Conservation (phyloP, 2,888 invertebrate genomes). For the Macroteleia sp. region DNA sequence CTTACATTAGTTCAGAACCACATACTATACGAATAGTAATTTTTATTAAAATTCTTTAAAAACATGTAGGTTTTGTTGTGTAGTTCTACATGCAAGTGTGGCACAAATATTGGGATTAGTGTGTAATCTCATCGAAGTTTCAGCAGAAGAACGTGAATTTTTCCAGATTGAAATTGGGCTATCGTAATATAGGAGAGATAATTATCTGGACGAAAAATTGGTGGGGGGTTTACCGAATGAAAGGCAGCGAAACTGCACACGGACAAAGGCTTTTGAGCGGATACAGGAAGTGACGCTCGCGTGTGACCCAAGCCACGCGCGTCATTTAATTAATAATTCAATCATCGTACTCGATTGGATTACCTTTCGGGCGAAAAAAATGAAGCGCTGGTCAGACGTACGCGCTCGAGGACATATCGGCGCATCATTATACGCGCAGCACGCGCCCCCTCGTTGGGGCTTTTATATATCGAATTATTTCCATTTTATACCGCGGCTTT, state of each 20-base stretch:
- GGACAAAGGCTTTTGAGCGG: slow-evolving; percentile 48
- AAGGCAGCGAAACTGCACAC: slow-evolving; percentile 24
- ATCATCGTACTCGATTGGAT: slow-evolving; percentile 82
- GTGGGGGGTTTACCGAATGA: slow-evolving; percentile 9
- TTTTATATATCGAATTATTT: slow-evolving; percentile 76
- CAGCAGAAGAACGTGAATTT: slow-evolving; percentile 12
- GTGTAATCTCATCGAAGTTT: slow-evolving; percentile 1
- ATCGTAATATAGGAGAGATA: slow-evolving; percentile 16
- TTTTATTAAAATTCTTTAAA: too few relatives aligned
- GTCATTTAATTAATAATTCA: slow-evolving; percentile 83
- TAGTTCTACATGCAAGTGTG: too few relatives aligned
- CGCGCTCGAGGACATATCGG: slow-evolving; percentile 63
- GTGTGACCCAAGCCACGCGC: slow-evolving; percentile 76
- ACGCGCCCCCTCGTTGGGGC: slow-evolving; percentile 29
- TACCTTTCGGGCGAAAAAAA: slow-evolving; percentile 76
- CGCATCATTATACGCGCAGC: slow-evolving; percentile 73
- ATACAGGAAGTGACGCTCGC: slow-evolving; percentile 62
- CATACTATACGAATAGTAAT: too few relatives aligned
- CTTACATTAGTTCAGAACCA: too few relatives aligned
- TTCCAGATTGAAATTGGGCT: slow-evolving; percentile 9
- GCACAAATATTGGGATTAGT: slow-evolving; percentile 16
- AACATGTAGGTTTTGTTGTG: too few relatives aligned
- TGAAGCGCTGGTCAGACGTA: slow-evolving; percentile 47
- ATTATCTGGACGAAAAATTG: slow-evolving; percentile 4
- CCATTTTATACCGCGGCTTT: slow-evolving; percentile 71